A percentile compares a stretch with the other conserved stretches of the same genome.
Conservation (phyloP, 2,113 vertebrate species). For the Chrysochloris asiatica region DNA sequence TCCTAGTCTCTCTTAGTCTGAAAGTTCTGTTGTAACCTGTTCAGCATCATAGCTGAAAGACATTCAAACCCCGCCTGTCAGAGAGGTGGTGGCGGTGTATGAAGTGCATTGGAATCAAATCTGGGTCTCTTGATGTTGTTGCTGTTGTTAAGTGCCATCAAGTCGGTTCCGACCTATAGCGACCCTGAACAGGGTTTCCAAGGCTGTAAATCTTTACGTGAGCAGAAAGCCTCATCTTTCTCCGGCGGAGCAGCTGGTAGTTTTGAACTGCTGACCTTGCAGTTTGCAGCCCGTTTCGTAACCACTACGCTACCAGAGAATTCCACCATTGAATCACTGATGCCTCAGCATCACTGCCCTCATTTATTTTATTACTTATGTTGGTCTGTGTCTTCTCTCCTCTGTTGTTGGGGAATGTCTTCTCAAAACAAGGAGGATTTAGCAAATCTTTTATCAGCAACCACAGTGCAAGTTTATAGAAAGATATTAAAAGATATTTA, state of each 20-base stretch:
- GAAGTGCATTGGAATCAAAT: background rate
- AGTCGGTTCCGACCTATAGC: no score
- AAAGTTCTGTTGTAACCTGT: background rate
- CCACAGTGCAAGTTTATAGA: slow-evolving; percentile 28
- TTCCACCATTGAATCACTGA: background rate
- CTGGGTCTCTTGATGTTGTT: background rate
- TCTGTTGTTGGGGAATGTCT: background rate
- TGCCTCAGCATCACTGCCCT: background rate
- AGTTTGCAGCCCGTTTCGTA: no score
- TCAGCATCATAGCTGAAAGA: background rate
- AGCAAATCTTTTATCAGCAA: background rate
- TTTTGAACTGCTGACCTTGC: no score
- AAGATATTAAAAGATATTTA: no score
- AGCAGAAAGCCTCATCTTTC: no score
- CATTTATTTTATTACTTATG: background rate
- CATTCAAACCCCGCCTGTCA: background rate
- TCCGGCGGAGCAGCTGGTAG: no score
- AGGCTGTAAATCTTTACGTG: no score
- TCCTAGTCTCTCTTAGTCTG: background rate
- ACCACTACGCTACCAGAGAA: background rate
- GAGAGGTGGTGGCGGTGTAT: background rate
- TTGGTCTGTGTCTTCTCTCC: background rate
- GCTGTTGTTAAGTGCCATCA: no score
- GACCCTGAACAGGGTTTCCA: no score
- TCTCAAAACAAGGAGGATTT: background rate